A percentile compares a stretch with the other conserved stretches of the same genome.
These are phyloP conservation scores for Heteromormyrus szaboi DNA, from an alignment of 2,797 vertebrate species.

Conservation along the genomic window DNA sequence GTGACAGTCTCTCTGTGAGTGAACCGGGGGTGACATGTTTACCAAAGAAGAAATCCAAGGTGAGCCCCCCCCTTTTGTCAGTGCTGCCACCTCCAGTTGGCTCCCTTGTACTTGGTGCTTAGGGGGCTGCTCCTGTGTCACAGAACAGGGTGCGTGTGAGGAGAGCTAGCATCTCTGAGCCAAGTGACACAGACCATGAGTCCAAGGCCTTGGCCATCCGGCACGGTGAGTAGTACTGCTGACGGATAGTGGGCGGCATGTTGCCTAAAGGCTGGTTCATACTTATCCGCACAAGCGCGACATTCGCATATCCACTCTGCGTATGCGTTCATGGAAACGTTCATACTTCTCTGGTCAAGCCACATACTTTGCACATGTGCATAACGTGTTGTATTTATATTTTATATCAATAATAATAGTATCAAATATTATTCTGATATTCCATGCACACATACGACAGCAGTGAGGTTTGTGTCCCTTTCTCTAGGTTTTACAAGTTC, in stretches of 20 bases:
- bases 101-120: neutral
- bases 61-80: slow-evolving; percentile 30
- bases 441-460: neutral
- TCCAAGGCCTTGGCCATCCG: slow-evolving; percentile 34
- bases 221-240: slow-evolving; percentile 43
- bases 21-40: slow-evolving; percentile 47
- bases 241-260: neutral
- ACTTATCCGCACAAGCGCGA: neutral
- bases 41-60: slow-evolving; percentile 70
- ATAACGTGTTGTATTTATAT: neutral
- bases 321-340: neutral
- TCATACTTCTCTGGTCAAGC: neutral
- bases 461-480: neutral
- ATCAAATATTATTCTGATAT: neutral
- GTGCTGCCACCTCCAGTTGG: neutral
- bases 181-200: slow-evolving; percentile 81
- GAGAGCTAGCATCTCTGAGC: slow-evolving; percentile 88
- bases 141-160: slow-evolving; percentile 73
- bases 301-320: neutral
- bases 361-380: neutral
- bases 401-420: too few relatives aligned
- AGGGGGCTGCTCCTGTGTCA: slow-evolving; percentile 26
- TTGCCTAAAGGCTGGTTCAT: neutral
- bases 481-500: neutral
- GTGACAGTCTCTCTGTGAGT: slow-evolving; percentile 69